Percentiles rank a stretch among this genome's conserved stretches.
Evolutionary conservation across 2,113 vertebrate genomes (phyloP).

Genomic region (Girardinichthys multiradiatus): DNA sequence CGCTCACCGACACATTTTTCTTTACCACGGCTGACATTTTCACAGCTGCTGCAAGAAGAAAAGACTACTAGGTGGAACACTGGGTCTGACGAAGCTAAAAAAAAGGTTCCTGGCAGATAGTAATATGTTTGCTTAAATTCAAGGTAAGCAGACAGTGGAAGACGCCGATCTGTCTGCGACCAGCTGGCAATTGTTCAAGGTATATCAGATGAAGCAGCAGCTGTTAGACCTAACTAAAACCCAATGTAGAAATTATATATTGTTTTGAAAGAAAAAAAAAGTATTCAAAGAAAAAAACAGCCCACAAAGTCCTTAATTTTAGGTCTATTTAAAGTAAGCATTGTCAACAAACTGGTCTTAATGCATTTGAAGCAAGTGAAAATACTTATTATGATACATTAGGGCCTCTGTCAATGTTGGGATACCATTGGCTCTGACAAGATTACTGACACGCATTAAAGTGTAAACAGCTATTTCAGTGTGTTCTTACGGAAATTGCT

Average conservation of each 20-base stretch:
- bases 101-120: neutral
- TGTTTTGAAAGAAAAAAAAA: neutral
- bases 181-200: slow-evolving; percentile 16
- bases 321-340: neutral
- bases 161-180: slow-evolving; percentile 40
- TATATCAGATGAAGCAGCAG: neutral
- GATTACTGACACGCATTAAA: neutral
- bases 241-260: neutral
- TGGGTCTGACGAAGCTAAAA: slow-evolving; percentile 3
- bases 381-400: neutral
- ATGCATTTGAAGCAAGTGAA: neutral
- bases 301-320: neutral
- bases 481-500: neutral
- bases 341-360: slow-evolving; percentile 3
- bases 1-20: slow-evolving; percentile 34
- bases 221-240: neutral
- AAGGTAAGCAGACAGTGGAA: slow-evolving; percentile 46
- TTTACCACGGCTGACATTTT: slow-evolving; percentile 48
- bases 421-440: neutral
- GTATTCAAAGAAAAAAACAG: neutral
- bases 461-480: neutral
- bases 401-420: neutral
- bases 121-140: slow-evolving; percentile 47
- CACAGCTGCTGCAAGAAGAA: slow-evolving; percentile 61
- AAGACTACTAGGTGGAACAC: slow-evolving; percentile 4